Conservation (phyloP, 2,888 invertebrate species). For the Perdita meconis region DNA sequence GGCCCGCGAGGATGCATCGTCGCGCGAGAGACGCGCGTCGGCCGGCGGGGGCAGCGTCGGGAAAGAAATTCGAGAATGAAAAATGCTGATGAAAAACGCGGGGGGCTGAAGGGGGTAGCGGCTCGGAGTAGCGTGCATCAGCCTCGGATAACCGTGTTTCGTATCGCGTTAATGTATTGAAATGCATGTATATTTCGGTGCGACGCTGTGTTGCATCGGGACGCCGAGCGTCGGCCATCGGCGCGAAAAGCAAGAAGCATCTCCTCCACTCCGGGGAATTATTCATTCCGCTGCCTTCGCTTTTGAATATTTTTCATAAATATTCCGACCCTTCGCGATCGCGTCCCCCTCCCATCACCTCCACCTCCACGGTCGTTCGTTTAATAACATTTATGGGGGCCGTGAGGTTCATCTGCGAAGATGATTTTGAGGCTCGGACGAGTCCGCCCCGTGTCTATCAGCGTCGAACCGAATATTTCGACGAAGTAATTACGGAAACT, state of each 20-base stretch:
- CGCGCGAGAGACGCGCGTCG: background rate
- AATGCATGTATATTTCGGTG: slow-evolving; percentile 69
- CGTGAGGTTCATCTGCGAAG: background rate
- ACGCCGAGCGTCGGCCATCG: slow-evolving; percentile 24
- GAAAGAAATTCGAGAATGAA: slow-evolving; percentile 35
- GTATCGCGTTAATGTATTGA: slow-evolving; percentile 68
- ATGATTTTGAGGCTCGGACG: background rate
- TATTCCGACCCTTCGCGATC: slow-evolving; percentile 64
- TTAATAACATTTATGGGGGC: slow-evolving; percentile 48
- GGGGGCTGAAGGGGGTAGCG: slow-evolving; percentile 1
- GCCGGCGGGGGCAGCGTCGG: too few relatives aligned
- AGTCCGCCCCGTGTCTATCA: too few relatives aligned
- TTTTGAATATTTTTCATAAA: slow-evolving; percentile 72
- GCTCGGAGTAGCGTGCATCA: slow-evolving; percentile 4
- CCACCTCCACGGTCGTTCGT: slow-evolving; percentile 14
- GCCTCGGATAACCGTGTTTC: slow-evolving; percentile 49
- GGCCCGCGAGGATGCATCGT: slow-evolving; percentile 11
- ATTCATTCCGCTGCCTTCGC: slow-evolving; percentile 61
- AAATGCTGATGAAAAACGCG: slow-evolving; percentile 47
- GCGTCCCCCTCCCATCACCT: slow-evolving; percentile 18
- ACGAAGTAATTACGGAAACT: slow-evolving; percentile 9
- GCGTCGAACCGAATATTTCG: too few relatives aligned
- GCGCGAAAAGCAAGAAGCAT: slow-evolving; percentile 45
- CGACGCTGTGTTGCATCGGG: slow-evolving; percentile 26
- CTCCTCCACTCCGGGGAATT: slow-evolving; percentile 50